These are phyloP conservation scores for Sphaerodactylus townsendi DNA, from an alignment of 2,113 vertebrate genomes.

Conservation along the genomic window DNA sequence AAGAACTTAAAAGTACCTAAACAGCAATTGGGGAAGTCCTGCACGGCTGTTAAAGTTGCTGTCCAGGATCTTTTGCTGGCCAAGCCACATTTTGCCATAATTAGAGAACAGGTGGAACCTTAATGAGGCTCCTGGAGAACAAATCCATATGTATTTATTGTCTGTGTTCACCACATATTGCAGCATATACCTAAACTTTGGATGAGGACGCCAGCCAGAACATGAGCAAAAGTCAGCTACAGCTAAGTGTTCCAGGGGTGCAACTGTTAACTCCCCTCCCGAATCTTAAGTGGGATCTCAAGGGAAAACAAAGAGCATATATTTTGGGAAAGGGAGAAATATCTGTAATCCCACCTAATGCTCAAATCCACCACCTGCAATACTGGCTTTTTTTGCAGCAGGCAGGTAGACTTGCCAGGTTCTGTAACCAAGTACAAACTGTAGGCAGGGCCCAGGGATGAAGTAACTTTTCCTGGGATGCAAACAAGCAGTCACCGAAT, in stretches of 20 bases:
- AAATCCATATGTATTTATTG: neutral
- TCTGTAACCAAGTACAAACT: too few species aligned
- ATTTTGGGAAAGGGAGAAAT: neutral
- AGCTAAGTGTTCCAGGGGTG: neutral
- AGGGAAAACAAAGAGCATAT: too few species aligned
- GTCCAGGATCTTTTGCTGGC: neutral
- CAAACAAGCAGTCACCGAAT: neutral
- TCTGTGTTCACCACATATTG: neutral
- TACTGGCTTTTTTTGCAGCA: neutral
- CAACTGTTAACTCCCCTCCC: neutral
- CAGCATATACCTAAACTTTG: too few species aligned
- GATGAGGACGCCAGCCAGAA: neutral
- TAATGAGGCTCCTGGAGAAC: neutral
- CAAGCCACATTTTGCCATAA: neutral
- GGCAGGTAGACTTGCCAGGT: neutral
- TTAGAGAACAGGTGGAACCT: neutral
- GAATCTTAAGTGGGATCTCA: neutral
- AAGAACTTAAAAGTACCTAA: too few species aligned
- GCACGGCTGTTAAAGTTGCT: neutral
- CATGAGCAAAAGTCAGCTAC: neutral
- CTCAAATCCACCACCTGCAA: too few species aligned
- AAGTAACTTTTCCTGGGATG: neutral
- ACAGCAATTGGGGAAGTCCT: too few species aligned
- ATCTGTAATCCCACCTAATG: neutral
- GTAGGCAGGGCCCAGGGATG: too few species aligned